A percentile compares a stretch with the other conserved stretches of the same genome.
Evolutionary conservation across 92 coral and sea anemone species (phyloP).

Genomic region (Montipora capitata): DNA sequence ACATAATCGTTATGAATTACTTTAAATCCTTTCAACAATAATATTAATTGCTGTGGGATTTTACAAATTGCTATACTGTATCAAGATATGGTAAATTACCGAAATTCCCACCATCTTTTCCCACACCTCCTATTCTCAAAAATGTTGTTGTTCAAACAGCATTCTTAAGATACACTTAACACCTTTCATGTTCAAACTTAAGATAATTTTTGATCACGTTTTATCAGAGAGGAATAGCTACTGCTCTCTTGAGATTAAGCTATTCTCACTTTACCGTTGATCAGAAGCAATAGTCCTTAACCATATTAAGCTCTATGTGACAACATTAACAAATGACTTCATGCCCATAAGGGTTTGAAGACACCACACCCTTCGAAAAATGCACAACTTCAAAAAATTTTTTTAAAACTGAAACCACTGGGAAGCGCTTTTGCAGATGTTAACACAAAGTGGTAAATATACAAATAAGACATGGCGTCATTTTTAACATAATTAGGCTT

Average conservation of each 20-base stretch:
- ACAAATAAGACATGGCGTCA: too few relatives aligned
- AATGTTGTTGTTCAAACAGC: neutral
- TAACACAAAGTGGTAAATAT: neutral
- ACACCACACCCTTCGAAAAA: too few relatives aligned
- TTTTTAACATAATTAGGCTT: too few relatives aligned
- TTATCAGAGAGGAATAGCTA: constrained; percentile 26
- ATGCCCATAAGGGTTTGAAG: too few relatives aligned
- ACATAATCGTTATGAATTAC: too few relatives aligned
- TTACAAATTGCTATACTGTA: neutral
- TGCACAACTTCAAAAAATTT: too few relatives aligned
- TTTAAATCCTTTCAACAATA: constrained; percentile 15
- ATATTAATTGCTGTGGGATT: neutral
- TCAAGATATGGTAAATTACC: too few relatives aligned
- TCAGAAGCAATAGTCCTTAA: constrained; percentile 8
- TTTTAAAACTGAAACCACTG: too few relatives aligned
- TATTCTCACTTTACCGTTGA: neutral
- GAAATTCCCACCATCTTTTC: neutral
- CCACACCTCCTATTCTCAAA: too few relatives aligned
- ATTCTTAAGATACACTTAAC: neutral
- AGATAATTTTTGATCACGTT: constrained; percentile 29
- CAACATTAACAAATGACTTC: neutral
- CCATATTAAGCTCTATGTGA: neutral
- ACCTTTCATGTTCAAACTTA: neutral
- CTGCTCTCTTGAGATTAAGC: constrained; percentile 28
- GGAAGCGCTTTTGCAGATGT: too few relatives aligned